Conservation (phyloP, 1,140 invertebrate genomes). For the Sycophaga agraensis region DNA sequence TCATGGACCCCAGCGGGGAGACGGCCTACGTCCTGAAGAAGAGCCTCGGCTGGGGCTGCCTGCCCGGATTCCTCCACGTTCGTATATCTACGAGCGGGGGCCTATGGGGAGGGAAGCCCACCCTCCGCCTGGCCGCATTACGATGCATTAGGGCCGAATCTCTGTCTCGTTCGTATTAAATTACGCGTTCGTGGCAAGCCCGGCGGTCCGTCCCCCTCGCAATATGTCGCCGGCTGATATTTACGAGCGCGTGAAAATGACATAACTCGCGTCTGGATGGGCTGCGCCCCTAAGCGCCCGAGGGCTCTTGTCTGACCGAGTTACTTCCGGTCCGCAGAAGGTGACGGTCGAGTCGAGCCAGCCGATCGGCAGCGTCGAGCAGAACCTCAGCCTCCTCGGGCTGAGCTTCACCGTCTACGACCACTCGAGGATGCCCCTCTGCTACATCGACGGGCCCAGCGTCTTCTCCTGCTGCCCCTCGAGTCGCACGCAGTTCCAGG, state of each 20-base stretch:
- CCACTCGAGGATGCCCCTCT: slow-evolving; percentile 25
- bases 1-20: slow-evolving; percentile 40
- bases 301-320: too few species aligned
- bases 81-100: too few species aligned
- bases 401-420: slow-evolving; percentile 45
- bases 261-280: too few species aligned
- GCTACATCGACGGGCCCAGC: slow-evolving; percentile 42
- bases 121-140: too few species aligned
- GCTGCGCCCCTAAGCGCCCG: too few species aligned
- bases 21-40: slow-evolving; percentile 40
- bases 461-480: slow-evolving; percentile 43
- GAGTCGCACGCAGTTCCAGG: slow-evolving; percentile 43
- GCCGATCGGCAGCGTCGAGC: slow-evolving; percentile 41
- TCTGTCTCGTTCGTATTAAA: too few species aligned
- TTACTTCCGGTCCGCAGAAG: slow-evolving; percentile 37
- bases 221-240: too few species aligned
- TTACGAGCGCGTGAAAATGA: too few species aligned
- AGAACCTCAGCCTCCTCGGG: slow-evolving; percentile 41
- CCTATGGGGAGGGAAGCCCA: too few species aligned
- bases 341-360: slow-evolving; percentile 36
- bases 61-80: slow-evolving; percentile 37
- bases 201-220: too few species aligned
- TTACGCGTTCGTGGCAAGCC: too few species aligned
- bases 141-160: too few species aligned
- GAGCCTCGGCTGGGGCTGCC: slow-evolving; percentile 33